Conservation (phyloP, 2,888 invertebrate genomes). For the Hyposoter dolosus region DNA sequence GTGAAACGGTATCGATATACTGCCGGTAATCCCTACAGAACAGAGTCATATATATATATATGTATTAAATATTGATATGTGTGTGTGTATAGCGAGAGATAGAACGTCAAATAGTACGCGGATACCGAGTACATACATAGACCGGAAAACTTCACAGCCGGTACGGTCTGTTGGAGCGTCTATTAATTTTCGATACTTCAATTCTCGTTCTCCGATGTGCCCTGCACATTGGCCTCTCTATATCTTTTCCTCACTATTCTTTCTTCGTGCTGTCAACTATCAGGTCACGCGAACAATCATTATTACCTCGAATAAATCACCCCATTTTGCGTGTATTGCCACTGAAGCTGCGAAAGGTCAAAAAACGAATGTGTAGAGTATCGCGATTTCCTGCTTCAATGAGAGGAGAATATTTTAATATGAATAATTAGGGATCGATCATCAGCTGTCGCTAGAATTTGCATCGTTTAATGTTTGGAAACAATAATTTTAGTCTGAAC, state of each 20-base stretch:
- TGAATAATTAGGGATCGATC: too few species aligned
- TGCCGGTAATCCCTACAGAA: neutral
- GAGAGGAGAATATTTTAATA: too few species aligned
- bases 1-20: neutral
- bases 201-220: slow-evolving; percentile 47
- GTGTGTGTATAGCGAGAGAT: neutral
- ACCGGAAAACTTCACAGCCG: slow-evolving; percentile 49
- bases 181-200: slow-evolving; percentile 67
- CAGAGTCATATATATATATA: neutral
- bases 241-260: neutral
- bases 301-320: slow-evolving; percentile 51
- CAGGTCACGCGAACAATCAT: slow-evolving; percentile 33
- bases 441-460: too few species aligned
- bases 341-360: slow-evolving; percentile 16
- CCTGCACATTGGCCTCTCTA: slow-evolving; percentile 2
- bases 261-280: slow-evolving; percentile 18
- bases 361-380: neutral
- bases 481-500: too few species aligned
- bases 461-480: too few species aligned
- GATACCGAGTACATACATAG: neutral
- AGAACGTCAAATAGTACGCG: slow-evolving; percentile 9
- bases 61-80: neutral
- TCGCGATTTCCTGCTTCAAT: too few species aligned
- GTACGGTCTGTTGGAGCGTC: slow-evolving; percentile 49
- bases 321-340: slow-evolving; percentile 33